Evolutionary conservation across 2,888 invertebrate genomes (phyloP).

Genomic region (Drosophila antonietae): DNA sequence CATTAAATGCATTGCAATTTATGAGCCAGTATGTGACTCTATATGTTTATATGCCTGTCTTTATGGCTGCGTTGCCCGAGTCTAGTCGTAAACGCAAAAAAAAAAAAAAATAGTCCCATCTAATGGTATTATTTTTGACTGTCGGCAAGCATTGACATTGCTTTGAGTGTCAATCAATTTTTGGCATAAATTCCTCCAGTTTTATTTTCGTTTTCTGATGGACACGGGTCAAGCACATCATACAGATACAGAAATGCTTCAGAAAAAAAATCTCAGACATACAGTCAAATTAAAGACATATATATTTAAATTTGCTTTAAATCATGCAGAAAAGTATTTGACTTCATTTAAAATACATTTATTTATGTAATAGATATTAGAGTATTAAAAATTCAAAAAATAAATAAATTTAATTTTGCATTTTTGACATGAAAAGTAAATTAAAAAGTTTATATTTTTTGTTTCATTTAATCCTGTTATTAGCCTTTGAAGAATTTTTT

Average conservation of each 20-base stretch:
- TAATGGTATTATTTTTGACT: slow-evolving; percentile 29
- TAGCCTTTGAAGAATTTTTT: not conserved
- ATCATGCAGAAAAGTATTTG: too few species aligned
- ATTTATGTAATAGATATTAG: not conserved
- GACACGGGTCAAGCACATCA: slow-evolving; percentile 42
- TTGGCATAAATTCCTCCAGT: slow-evolving; percentile 13
- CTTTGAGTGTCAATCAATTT: slow-evolving; percentile 61
- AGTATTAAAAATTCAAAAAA: not conserved
- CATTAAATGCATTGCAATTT: slow-evolving; percentile 20
- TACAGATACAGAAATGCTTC: too few species aligned
- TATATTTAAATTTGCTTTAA: too few species aligned
- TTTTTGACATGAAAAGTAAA: not conserved
- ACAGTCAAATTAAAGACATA: too few species aligned
- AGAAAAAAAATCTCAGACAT: too few species aligned
- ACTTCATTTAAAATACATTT: too few species aligned
- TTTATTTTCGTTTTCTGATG: slow-evolving; percentile 43
- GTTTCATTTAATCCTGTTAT: slow-evolving; percentile 1
- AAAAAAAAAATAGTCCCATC: too few species aligned
- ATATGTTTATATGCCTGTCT: slow-evolving; percentile 18
- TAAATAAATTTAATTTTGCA: not conserved
- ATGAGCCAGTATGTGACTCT: not conserved
- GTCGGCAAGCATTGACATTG: slow-evolving; percentile 13
- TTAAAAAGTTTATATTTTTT: slow-evolving; percentile 9
- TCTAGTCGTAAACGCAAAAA: slow-evolving; percentile 16
- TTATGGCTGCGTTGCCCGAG: not conserved